Evolutionary conservation across 2,113 vertebrate genomes (phyloP), one percentile per base, ranked within the genome.

Genomic region (Sinocyclocheilus maitianheensis): DNA sequence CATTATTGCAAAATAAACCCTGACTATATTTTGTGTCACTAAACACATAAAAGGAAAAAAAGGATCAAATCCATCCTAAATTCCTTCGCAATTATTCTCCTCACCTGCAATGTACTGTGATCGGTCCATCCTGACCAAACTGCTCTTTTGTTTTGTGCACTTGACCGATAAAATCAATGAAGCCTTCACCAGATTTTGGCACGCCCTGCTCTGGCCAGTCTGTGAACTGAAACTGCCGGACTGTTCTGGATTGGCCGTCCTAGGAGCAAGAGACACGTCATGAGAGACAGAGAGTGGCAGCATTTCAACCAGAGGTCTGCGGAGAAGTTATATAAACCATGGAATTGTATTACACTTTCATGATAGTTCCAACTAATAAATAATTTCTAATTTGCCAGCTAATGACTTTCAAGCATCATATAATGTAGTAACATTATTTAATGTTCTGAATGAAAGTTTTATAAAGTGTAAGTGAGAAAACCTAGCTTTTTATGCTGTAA

Each of bases 101-200:
- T 87, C 77, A 95, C 94, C 94, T 95, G 94, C 94, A 95, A 90
- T 95, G 94, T 69, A 95, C 94, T n/a, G 93, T 90, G 26, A 95
- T 95, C 67, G 94, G 94, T 30, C 94, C 94, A 58, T 95, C 94
- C 87, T 95, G 94, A 85, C 94, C 94, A 88, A 95, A 95, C 91
- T 95, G 94, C 65, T 95, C 94, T 92, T 95, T 95, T 77, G 94
- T 95, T 93, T 95, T 95, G 90, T 95, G 94, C 83, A 95, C 94
- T 87, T 95, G 94, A 74, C 94, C 94, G 84, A 95, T 95, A 63
- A 95, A 95, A 89, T 95, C 94, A 58, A 95, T 95, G 85, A 95
- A 95, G 81, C 94, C 94, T 88, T 95, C 94, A 58, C 94, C 94
- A 85, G 94, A 95, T 88, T 95, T 95, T 92, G 94, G 94, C 92